Evolutionary conservation across 2,113 vertebrate species (phyloP), one percentile per base, ranked within the genome.

Genomic region (Aspidoscelis tigris): DNA sequence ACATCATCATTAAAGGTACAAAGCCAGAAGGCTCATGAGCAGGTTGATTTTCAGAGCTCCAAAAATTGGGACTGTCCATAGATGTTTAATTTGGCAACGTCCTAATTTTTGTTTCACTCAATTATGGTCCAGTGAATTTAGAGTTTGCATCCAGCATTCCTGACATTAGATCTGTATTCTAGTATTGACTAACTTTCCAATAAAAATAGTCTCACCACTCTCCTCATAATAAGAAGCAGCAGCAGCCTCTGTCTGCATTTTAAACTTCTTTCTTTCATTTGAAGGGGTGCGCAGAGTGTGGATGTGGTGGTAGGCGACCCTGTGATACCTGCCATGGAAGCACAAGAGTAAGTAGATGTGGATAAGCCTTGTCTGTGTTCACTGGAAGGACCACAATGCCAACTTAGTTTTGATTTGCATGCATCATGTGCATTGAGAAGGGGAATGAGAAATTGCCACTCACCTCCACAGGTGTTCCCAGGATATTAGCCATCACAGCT

Each of bases 1-100:
- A 97, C 96, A 0, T 94, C 96, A 58, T 95, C 94, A 68, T 22
- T 95, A 50, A 97, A 97, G 95, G 96, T 96, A 72, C 65, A 64
- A 66, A 79, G 76, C 11, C 16, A 80, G 68, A 47, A 18, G 71
- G 43, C 39, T 24, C 33, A 72, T 69, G 64, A n/a, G 16, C 5
- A 24, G 11, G 20, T 7, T 9, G 18, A 24, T 65, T 41, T 65
- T 41, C 20, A 14, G n/a, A 64, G 20, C 16, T 5, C 4, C 10
- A 41, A 33, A 47, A 3, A n/a, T 73, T 26, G 12, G 58, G 70
- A 22, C 39, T 43, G 33, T 41, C 21, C 41, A 70, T 61, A 18
- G 55, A 55, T 14, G 16, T 55, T 9, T 55, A 55, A 55, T 14
- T 55, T 55, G 8, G 55, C 14, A 12, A 55, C 55, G 16, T 14